Percentiles rank a stretch among this genome's conserved stretches.
Conservation (phyloP, 2,113 vertebrate genomes). For the Talpa occidentalis region DNA sequence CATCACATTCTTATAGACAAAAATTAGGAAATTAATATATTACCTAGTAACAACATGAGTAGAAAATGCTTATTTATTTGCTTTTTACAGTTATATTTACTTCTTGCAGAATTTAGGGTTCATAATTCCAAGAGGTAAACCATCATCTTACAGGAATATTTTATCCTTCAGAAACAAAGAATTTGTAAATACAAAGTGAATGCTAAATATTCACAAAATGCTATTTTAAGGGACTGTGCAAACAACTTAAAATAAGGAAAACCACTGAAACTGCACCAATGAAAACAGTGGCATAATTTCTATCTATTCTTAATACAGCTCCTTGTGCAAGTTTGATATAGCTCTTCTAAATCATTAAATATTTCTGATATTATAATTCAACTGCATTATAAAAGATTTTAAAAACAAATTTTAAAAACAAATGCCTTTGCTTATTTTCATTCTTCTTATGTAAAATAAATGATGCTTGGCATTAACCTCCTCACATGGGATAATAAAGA, state of each 20-base stretch:
- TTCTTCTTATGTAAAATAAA: conserved; percentile 54
- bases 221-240: not conserved
- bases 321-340: not conserved
- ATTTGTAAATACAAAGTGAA: not conserved
- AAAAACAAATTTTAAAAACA: conserved; percentile 44
- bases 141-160: not conserved
- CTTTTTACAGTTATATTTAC: not conserved
- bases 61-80: not conserved
- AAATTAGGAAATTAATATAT: not conserved
- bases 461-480: conserved; percentile 37
- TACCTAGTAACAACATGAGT: not conserved
- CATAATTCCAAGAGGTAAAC: not conserved
- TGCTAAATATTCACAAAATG: not conserved
- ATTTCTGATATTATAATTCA: not conserved
- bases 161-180: not conserved
- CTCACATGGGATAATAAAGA: conserved; percentile 56
- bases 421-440: conserved; percentile 22
- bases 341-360: not conserved
- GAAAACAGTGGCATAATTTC: not conserved
- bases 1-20: not conserved
- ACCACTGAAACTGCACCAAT: not conserved
- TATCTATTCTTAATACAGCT: not conserved
- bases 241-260: not conserved
- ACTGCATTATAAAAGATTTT: conserved; percentile 16
- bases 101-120: not conserved